Conservation (phyloP, 2,113 vertebrate genomes). For the Elephantulus edwardii region DNA sequence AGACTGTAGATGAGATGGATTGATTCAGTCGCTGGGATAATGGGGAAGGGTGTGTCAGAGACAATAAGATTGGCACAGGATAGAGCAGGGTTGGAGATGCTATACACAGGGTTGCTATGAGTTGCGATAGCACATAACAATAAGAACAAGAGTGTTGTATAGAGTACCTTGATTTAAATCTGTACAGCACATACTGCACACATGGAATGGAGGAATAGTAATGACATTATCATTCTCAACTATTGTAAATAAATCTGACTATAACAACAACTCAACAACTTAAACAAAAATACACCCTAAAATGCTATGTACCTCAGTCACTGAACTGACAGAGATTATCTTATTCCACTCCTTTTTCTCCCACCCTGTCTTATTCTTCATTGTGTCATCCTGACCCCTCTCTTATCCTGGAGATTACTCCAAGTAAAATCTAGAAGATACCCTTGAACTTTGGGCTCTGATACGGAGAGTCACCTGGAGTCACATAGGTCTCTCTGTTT, state of each 20-base stretch:
- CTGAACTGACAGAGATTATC: neutral
- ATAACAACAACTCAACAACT: neutral
- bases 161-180: neutral
- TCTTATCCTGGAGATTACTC: neutral
- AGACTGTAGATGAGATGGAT: too few relatives aligned
- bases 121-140: too few relatives aligned
- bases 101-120: too few relatives aligned
- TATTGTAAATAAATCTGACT: neutral
- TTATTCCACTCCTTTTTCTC: neutral
- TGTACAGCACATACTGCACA: neutral
- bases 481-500: neutral
- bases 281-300: neutral
- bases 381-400: neutral
- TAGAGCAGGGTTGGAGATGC: too few relatives aligned
- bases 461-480: neutral
- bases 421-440: neutral
- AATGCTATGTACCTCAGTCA: accelerated
- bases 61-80: too few relatives aligned
- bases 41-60: too few relatives aligned
- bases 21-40: too few relatives aligned
- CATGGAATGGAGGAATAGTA: neutral
- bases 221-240: neutral
- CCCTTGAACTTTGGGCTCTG: neutral
- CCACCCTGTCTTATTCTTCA: neutral
- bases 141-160: neutral